Base-by-base conservation (phyloP, 2,797 vertebrate genomes). In the Coreius guichenoti region DNA sequence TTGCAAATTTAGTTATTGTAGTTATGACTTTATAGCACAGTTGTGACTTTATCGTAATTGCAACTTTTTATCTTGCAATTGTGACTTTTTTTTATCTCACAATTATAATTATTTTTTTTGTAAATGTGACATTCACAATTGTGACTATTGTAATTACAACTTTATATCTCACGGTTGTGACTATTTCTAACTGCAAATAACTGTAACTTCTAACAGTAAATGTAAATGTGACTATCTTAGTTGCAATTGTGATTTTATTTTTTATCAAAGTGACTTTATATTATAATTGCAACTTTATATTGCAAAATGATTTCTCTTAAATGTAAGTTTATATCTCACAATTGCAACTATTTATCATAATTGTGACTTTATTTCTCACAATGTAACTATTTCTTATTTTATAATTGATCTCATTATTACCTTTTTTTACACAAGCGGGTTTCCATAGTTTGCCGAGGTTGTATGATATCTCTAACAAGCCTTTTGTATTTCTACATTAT, bases 401-500 rank as follows among this genome's bases (percentile, higher is more conserved):
- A 47, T 21, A 47, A 11, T 31, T 16, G 21, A 31, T 63, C n/a
- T 29, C 26, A 63, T 61, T 45, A 47, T 78, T 1, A 13, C 8
- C n/a, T n/a, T 74, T 49, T 45, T 17, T 17, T n/a, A 49, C 16
- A 56, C 14, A 77, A 78, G 7, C 9, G n/a, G 8, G 8, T 12
- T 61, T 43, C 7, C 49, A 31, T 29, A 8, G 33, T 33, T 4
- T 36, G 43, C 65, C 19, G 11, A 82, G 51, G 26, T 75, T 16
- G 43, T 13, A 12, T 51, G 21, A 77, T 56, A 19, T 58, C 63
- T 23, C 73, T 78, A 56, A 77, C 43, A 3, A 78, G 49, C 17
- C 63, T 31, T 77, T 29, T 56, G 12, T 83, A 31, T 65, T 65
- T 65, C 26, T 65, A 14, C 11, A 75, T 67, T 77, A 51, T 39